Evolutionary conservation across 2,797 vertebrate genomes (phyloP).

Genomic region (Schizothorax lantsangensis): DNA sequence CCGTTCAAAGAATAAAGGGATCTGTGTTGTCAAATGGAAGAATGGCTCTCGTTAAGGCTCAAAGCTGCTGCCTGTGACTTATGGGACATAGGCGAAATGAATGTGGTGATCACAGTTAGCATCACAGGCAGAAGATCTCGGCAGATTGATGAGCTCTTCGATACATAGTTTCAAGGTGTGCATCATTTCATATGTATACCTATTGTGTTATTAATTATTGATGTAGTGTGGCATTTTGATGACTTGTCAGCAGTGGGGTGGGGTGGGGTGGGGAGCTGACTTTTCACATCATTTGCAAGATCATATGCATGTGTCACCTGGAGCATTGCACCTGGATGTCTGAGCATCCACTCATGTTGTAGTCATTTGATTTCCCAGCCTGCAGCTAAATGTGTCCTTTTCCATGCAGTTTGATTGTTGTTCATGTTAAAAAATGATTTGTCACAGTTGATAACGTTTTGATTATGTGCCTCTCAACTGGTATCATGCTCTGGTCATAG

Average conservation of each 20-base stretch:
- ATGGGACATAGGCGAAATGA: slow-evolving; percentile 42
- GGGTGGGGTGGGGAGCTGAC: not conserved
- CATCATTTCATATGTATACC: slow-evolving; percentile 44
- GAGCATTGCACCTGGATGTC: not conserved
- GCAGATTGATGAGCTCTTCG: slow-evolving; percentile 27
- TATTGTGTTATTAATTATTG: slow-evolving; percentile 53
- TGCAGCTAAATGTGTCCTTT: slow-evolving; percentile 11
- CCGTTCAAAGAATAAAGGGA: slow-evolving; percentile 42
- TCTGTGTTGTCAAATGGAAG: slow-evolving; percentile 48
- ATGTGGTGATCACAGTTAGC: slow-evolving; percentile 45
- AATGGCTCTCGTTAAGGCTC: slow-evolving; percentile 49
- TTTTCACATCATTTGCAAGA: slow-evolving; percentile 31
- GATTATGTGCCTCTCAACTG: not conserved
- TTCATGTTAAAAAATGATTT: not conserved
- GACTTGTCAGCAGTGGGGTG: slow-evolving; percentile 20
- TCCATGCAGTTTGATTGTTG: not conserved
- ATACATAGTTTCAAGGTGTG: slow-evolving; percentile 29
- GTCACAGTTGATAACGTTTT: slow-evolving; percentile 1
- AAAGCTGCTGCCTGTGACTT: slow-evolving; percentile 43
- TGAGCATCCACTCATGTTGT: slow-evolving; percentile 5
- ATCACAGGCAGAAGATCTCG: slow-evolving; percentile 22
- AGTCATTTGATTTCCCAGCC: not conserved
- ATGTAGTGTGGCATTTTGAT: slow-evolving; percentile 49
- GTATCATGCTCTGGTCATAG: not conserved
- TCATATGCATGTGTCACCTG: not conserved